Base-by-base conservation (phyloP, 1,140 invertebrate genomes). In the Orchestia grillus region DNA sequence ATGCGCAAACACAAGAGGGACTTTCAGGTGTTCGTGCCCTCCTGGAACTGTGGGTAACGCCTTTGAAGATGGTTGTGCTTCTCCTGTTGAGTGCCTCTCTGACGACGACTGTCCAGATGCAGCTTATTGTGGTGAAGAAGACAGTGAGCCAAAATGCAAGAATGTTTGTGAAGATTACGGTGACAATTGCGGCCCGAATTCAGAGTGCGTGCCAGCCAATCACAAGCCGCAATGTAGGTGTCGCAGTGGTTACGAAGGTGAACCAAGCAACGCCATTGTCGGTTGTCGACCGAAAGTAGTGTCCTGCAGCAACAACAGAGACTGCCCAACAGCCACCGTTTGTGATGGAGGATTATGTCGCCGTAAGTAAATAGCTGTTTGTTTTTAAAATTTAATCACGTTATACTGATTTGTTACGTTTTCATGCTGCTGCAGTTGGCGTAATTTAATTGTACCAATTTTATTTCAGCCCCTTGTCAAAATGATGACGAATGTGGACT, bases 1-100 rank as follows among this genome's bases (percentile, higher is more conserved):
- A 95, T 99, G 99, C 97, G 98, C 98, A 96, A 99, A 99, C 97
- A 98, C 98, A 6, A 97, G 98, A 96, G 99, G 98, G 95, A 98
- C 98, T 19, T 99, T 98, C 97, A 98, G 98, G 97, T 99, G 99
- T 97, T 97, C 98, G 77, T 99, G 99, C 97, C 98, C 98, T 57
- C 97, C 98, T 11, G 98, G 98, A 91, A 98, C 98, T 40, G 98
- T 99, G 95, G 99, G 99, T 41, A 98, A 99, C 97, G 98, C 99
- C 36, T 98, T 98, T 97, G 98, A 98, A 97, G 97, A 97, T 44
- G 98, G 98, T 43, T 99, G 99, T 97, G 98, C 98, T 96, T 97
- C 98, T 96, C 98, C 98, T 41, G 98, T 98, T 43, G 98, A 99
- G 97, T 99, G 99, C 97, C 97, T 98, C 95, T 97, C 97, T 43